Evolutionary conservation across 2,888 invertebrate species (phyloP), one percentile per base, ranked within the genome.

Genomic region (Tineola bisselliella): DNA sequence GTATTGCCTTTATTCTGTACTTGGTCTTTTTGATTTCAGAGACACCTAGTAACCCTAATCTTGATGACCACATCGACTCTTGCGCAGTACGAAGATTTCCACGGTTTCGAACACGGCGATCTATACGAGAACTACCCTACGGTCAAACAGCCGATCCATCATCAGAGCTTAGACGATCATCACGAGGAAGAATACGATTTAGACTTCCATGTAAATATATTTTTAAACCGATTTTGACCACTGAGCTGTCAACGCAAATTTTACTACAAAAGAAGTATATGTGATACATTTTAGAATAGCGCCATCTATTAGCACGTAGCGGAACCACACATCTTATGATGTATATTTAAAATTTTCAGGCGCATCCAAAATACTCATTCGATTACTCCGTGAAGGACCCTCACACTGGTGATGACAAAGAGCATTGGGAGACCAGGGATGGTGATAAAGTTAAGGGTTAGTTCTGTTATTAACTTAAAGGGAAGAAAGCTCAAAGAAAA

Each of bases 351-450:
- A n/a, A n/a, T n/a, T 77, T 79, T 10, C 79, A 89, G 89, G 86
- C 88, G 60, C 88, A 89, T 65, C 89, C 89, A 0, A 89, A 89
- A 71, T 89, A 89, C 70, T 73, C 87, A 0, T 89, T 88, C 78
- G 89, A 89, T 73, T 89, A 89, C 67, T 88, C 89, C 1, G 89
- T 89, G 25, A 88, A 88, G 68, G 89, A 89, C 68, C 89, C 89
- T 0, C 89, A 89, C 72, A 89, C 89, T 1, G 89, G 89, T 0
- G 89, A 89, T 67, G 78, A 89, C 61, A 89, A 89, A 67, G 88
- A 89, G 62, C 89, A 89, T 64, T 87, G 88, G 81, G 90, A 90
- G 76, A 89, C 90, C 67, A 83, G 90, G 44, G 89, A 90, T 63
- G 90, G 90, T 0, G 90, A 90, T 72, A 84, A 88, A 68, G 90